phyloP scores from a whole-genome alignment of 2,113 vertebrate genomes.

The Notarius lentiginosus region DNA sequence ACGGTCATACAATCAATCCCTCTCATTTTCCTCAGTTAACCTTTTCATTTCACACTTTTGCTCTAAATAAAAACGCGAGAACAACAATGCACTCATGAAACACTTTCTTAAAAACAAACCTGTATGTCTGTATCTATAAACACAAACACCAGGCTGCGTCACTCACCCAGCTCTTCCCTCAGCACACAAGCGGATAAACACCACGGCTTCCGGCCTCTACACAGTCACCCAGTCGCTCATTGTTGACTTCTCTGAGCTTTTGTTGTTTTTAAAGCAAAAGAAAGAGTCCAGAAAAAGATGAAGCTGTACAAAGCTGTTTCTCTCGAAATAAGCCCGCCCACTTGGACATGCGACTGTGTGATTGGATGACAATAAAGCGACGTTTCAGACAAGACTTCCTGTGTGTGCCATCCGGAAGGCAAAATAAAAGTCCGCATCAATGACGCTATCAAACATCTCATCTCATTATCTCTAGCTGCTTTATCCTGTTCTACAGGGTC shows the following conservation, averaged over 20 bases:
- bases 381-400: not conserved
- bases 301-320: slow-evolving; percentile 15
- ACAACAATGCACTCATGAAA: not conserved
- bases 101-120: not conserved
- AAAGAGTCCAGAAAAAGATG: not conserved
- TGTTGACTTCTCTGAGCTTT: not conserved
- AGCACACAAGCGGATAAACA: not conserved
- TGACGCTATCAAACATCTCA: not conserved
- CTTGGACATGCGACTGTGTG: not conserved
- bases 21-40: not conserved
- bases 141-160: not conserved
- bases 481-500: too few species aligned
- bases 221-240: not conserved
- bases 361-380: slow-evolving; percentile 14
- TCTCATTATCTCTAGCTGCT: too few species aligned
- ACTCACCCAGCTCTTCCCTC: slow-evolving; percentile 4
- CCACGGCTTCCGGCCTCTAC: too few species aligned
- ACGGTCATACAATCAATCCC: not conserved
- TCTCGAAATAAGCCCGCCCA: slow-evolving; percentile 15
- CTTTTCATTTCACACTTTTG: not conserved
- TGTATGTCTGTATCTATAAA: not conserved
- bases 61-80: not conserved
- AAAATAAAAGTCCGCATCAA: slow-evolving; percentile 21
- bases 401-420: not conserved
- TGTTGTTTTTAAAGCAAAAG: not conserved